These are phyloP conservation scores for Platyrinchus mystaceus DNA, from an alignment of 2,797 vertebrate genomes.

Conservation along the genomic window DNA sequence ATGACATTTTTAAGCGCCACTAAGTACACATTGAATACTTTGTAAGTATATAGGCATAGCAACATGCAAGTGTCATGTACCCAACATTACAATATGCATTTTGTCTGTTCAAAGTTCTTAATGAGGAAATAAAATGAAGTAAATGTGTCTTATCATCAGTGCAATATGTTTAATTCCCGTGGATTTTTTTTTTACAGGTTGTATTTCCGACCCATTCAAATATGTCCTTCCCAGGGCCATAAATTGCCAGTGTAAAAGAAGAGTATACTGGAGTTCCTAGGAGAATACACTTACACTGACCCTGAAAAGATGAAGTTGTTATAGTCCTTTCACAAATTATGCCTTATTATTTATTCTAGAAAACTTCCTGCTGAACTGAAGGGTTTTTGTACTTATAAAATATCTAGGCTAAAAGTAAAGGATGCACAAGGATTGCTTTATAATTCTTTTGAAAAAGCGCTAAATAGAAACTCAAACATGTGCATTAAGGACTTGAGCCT, in stretches of 20 bases:
- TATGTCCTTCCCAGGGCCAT: constrained; percentile 55
- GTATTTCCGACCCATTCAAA: constrained; percentile 15
- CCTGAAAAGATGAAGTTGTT: constrained; percentile 5
- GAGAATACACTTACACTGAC: constrained; percentile 41
- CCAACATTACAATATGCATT: constrained; percentile 84
- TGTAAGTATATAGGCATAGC: constrained; percentile 84
- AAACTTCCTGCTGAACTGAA: constrained; percentile 10
- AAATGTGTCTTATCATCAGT: constrained; percentile 58
- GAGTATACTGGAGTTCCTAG: background rate
- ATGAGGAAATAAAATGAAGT: constrained; percentile 55
- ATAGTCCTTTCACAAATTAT: constrained; percentile 2
- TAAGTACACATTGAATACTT: constrained; percentile 84
- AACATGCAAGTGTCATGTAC: constrained; percentile 85
- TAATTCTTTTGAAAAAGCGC: background rate
- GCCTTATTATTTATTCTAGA: constrained; percentile 14
- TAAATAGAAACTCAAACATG: constrained; percentile 10
- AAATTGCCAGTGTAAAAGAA: constrained; percentile 23
- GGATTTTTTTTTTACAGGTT: constrained; percentile 14
- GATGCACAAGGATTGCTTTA: constrained; percentile 23
- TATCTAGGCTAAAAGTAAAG: constrained; percentile 4
- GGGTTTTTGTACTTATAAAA: background rate
- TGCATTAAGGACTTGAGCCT: constrained; percentile 25
- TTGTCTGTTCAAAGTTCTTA: constrained; percentile 69
- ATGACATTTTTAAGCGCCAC: constrained; percentile 81
- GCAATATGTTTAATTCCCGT: constrained; percentile 69